Percentiles rank a stretch among this genome's conserved stretches.
These are phyloP conservation scores for Drosophila borborema DNA, from an alignment of 2,888 invertebrate species.

Conservation along the genomic window DNA sequence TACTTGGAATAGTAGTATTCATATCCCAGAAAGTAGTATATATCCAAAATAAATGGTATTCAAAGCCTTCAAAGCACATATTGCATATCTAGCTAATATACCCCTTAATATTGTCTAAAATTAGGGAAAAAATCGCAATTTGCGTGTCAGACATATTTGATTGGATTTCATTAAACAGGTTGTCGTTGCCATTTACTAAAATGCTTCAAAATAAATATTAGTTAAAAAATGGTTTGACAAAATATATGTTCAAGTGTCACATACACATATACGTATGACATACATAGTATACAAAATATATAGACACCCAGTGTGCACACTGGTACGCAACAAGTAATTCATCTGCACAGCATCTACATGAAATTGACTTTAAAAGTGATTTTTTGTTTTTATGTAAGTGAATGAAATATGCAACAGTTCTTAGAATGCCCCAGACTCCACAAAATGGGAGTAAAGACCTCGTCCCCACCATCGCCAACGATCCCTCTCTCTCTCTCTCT, in stretches of 20 bases:
- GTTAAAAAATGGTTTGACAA: slow-evolving; percentile 8
- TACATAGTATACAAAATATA: background rate
- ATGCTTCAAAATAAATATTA: slow-evolving; percentile 28
- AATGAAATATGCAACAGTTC: slow-evolving; percentile 68
- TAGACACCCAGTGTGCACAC: slow-evolving; percentile 3
- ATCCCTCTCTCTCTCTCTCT: background rate
- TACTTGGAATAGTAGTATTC: background rate
- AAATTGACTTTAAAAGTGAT: slow-evolving; percentile 47
- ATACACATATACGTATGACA: background rate
- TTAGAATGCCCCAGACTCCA: slow-evolving; percentile 32
- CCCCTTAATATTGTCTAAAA: background rate
- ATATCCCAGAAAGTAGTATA: background rate
- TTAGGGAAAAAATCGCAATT: slow-evolving; percentile 35
- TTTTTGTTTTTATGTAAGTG: slow-evolving; percentile 25
- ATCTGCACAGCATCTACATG: slow-evolving; percentile 42
- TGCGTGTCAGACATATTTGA: slow-evolving; percentile 52
- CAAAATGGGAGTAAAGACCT: slow-evolving; percentile 14
- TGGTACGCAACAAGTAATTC: slow-evolving; percentile 27
- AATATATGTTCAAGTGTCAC: background rate
- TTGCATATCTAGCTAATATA: background rate
- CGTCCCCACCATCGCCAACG: background rate
- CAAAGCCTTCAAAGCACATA: too few species aligned
- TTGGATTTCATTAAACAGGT: slow-evolving; percentile 62
- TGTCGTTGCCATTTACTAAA: slow-evolving; percentile 22
- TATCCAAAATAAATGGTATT: too few species aligned